These are phyloP conservation scores for Crenichthys baileyi DNA, from an alignment of 2,797 vertebrate species.

Conservation along the genomic window DNA sequence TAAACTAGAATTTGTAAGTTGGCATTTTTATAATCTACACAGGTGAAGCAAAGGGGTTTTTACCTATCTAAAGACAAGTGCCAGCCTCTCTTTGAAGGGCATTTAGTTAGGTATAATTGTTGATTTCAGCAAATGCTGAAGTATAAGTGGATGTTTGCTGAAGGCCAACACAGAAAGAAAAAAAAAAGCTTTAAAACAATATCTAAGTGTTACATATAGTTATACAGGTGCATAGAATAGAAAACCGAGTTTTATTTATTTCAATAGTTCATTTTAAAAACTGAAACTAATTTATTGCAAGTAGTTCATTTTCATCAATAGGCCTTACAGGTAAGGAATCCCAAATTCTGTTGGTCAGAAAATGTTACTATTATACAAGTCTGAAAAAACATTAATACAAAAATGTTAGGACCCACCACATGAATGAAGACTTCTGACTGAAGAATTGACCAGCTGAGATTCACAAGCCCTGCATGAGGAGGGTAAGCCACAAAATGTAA, in stretches of 20 bases:
- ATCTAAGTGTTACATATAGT: not conserved
- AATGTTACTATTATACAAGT: no score
- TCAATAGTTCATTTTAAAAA: no score
- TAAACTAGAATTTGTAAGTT: constrained; percentile 12
- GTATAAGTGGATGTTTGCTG: not conserved
- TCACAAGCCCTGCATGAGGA: not conserved
- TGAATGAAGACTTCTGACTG: not conserved
- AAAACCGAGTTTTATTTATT: not conserved
- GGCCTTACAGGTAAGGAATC: no score
- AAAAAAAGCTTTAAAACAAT: not conserved
- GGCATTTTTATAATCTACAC: not conserved
- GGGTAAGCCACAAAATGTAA: not conserved
- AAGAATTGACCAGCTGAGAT: not conserved
- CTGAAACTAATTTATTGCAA: no score
- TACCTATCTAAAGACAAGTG: constrained; percentile 13
- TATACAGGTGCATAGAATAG: not conserved
- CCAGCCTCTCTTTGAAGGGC: constrained; percentile 46
- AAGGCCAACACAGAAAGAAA: not conserved
- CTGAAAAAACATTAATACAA: not conserved
- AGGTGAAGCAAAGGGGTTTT: constrained; percentile 29
- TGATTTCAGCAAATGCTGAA: constrained; percentile 14
- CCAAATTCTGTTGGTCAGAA: no score
- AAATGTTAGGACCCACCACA: not conserved
- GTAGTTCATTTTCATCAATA: no score
- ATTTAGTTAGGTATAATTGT: constrained; percentile 21